Base-by-base conservation (phyloP, 2,888 invertebrate genomes). In the Elysia crispata region DNA sequence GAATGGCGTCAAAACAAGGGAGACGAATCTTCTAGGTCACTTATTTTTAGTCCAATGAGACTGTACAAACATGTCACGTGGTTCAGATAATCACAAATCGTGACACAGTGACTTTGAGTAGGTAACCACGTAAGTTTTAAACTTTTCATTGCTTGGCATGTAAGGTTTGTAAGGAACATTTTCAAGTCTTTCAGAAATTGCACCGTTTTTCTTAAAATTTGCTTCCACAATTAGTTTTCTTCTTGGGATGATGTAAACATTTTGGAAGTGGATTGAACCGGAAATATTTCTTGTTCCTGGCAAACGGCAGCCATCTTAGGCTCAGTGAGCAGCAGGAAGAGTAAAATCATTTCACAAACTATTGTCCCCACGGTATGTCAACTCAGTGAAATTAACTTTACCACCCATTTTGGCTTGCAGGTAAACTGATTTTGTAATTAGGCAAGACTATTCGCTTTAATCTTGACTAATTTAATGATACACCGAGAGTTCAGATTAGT, bases 81-180 rank as follows among this genome's bases (percentile, higher is more conserved):
- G 80, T 62, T 50, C 13, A 50, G 64, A 81, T 80, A 77, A 82
- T 81, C 81, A 78, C 73, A 81, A 81, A 77, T 81, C 81, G 76
- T 83, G 81, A 82, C 82, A 82, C 81, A 80, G 82, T 83, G 82
- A 84, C 80, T 84, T 84, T 84, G 82, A 81, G 79, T 72, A 72
- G 33, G 74, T 25, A 77, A 66, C 70, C 76, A 76, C 76, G 80
- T 81, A 81, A 79, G 81, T 67, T 57, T 69, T 11, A 57, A 33
- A 57, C 66, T 77, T 57, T 67, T 54, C 33, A 72, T 64, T 60
- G 69, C 41, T 41, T 41, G 11, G 5, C 11, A 11, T 41, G 5
- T 41, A 41, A 41, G 41, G 11, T 41, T 11, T 41, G 41, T 41
- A 6, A 41, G 41, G 41, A 11, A 41, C 11, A 41, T 41, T 41